Base-by-base conservation (phyloP, 2,113 vertebrate genomes). In the Sardina pilchardus region DNA sequence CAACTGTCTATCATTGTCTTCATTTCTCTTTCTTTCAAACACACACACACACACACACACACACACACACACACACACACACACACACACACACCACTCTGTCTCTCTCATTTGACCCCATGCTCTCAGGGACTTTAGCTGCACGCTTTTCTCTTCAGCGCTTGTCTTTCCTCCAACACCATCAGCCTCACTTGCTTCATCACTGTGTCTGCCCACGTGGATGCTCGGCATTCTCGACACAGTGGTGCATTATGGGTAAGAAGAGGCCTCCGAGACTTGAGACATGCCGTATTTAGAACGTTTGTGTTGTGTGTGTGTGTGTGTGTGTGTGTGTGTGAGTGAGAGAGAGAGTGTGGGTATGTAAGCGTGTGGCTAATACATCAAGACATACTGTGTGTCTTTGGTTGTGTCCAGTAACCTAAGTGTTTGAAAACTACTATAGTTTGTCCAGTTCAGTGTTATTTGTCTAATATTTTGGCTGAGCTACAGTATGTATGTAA, bases 271-370 rank as follows among this genome's bases (percentile, higher is more conserved):
- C 7, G n/a, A 67, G n/a, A 67, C 59, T 26, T 67, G 59, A 59
- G 56, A 59, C 21, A n/a, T 24, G 30, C n/a, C 34, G 21, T 24
- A 30, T 82, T 45, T 53, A 56, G 34, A 83, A 78, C 2, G 14
- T 17, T 10, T 78, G 71, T 78, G 9, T 36, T 56, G 30, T 59
- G 16, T 43, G 53, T 59, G 47, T 83, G 82, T 53, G 48, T 83
- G 82, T 83, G 30, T 83, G 50, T 59, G 53, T 44, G 56, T 84
- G 24, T 45, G 56, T 45, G 83, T 71, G 83, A 71, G 59, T 84
- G 83, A 75, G 36, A 45, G 59, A 71, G 56, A 43, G 82, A 63
- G 82, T 43, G 82, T 63, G 82, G 63, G 53, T 83, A 53, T 63
- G 82, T 63, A 43, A 63, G 53, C 43, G 82, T 75, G 81, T 17